Conservation (phyloP, 1,140 invertebrate species). For the Ostrea edulis region DNA sequence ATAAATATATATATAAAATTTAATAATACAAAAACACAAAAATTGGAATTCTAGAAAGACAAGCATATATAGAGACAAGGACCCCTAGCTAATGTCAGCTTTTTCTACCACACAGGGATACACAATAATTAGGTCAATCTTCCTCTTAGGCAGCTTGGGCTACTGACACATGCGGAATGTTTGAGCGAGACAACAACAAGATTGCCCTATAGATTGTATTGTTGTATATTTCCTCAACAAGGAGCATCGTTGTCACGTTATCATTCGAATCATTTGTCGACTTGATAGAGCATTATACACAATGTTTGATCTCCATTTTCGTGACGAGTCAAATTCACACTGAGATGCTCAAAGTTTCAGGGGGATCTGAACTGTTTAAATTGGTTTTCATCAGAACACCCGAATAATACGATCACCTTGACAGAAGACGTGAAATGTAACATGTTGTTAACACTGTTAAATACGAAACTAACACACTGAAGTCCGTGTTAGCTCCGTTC, state of each 20-base stretch:
- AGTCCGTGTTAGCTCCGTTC: not conserved
- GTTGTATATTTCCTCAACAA: too few relatives aligned
- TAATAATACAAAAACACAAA: not conserved
- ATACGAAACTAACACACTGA: slow-evolving; percentile 17
- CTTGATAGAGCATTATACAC: too few relatives aligned
- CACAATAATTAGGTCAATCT: not conserved
- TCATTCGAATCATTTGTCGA: too few relatives aligned
- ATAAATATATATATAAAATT: not conserved
- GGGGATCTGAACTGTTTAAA: too few relatives aligned
- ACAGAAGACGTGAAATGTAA: not conserved
- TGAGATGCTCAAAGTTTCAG: too few relatives aligned
- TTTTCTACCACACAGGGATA: not conserved
- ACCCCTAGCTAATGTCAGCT: not conserved
- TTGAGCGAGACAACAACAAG: not conserved
- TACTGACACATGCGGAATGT: not conserved
- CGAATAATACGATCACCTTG: slow-evolving; percentile 27
- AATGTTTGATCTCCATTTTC: too few relatives aligned
- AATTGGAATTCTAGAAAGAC: slow-evolving; percentile 15
- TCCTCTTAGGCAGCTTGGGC: too few relatives aligned
- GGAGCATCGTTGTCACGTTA: too few relatives aligned
- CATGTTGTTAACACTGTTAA: not conserved
- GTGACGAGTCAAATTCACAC: too few relatives aligned
- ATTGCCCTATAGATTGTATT: too few relatives aligned
- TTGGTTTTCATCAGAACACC: too few relatives aligned
- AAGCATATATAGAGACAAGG: not conserved